These are phyloP conservation scores for Caenorhabditis macrosperma DNA, from an alignment of 2,888 invertebrate genomes.

Conservation along the genomic window DNA sequence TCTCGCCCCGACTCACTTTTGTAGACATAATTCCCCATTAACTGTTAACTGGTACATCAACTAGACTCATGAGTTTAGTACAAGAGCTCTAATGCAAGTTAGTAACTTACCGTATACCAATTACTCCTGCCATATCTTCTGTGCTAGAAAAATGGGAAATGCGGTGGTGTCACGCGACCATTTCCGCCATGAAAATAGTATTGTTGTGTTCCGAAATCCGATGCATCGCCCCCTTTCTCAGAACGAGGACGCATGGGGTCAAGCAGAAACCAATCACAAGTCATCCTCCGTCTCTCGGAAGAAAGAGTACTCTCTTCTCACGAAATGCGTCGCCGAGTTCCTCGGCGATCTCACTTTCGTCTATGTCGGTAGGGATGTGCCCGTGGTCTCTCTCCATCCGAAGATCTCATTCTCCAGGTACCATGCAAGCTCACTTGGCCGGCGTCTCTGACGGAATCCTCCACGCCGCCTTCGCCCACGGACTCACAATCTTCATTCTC, in stretches of 20 bases:
- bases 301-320: constrained; percentile 66
- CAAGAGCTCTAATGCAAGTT: no score
- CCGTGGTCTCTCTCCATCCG: background rate
- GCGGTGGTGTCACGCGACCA: no score
- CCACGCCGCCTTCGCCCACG: constrained; percentile 73
- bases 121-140: no score
- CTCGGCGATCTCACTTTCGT: constrained; percentile 73
- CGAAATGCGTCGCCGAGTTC: constrained; percentile 73
- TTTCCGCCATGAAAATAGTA: no score
- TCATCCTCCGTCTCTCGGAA: constrained; percentile 32
- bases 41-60: background rate
- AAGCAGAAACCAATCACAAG: constrained; percentile 19
- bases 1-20: background rate
- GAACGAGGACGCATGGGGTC: constrained; percentile 48
- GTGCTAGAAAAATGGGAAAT: no score
- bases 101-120: no score
- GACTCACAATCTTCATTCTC: constrained; percentile 73
- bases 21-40: background rate
- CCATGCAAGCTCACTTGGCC: constrained; percentile 67
- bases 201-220: background rate
- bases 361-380: constrained; percentile 65
- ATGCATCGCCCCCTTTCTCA: no score
- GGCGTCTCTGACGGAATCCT: constrained; percentile 58
- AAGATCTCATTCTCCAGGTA: constrained; percentile 44
- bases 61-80: no score